Base-by-base conservation (phyloP, 2,113 vertebrate species). In the Anoura caudifer region DNA sequence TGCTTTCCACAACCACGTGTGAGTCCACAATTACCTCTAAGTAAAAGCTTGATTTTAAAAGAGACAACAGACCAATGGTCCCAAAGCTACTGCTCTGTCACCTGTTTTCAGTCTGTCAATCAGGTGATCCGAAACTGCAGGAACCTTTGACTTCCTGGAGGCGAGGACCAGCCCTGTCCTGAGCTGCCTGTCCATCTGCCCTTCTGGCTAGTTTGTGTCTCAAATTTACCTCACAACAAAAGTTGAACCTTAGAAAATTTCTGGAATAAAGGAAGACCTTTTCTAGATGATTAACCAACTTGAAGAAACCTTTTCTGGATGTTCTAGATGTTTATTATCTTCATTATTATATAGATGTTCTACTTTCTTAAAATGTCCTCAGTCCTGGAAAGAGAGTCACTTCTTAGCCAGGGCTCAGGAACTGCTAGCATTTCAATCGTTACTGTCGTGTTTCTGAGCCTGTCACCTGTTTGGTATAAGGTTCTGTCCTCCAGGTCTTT, bases 41-140 rank as follows among this genome's bases (percentile, higher is more conserved):
- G 69, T n/a, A 33, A 33, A 73, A 22, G 36, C 69, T 59, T 24
- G 13, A 12, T 43, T 38, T 52, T 31, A 36, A 28, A 59, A 59
- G 41, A 47, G 69, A 26, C 52, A 22, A 24, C 81, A 65, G 28
- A 63, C 17, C 13, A 28, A 33, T 6, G 11, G 38, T 16, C 36
- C 13, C 3, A 14, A 24, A 59, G 38, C 69, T n/a, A 15, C 47
- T 43, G 36, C 12, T 20, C 36, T 3, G 17, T 7, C 17, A 22
- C 36, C 17, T 22, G 50, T 38, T 43, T 43, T 33, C 38, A 43
- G 1, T 10, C 36, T 22, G 50, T 43, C 12, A 0, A 43, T 6
- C 69, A n/a, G 38, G 41, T 19, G 38, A 15, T 2, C 0, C 19
- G 50, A 45, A 43, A 22, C 31, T 1, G 7, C 1, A 0, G 81